Evolutionary conservation across 92 coral and sea anemone genomes (phyloP).

Genomic region (Epizoanthus ramosus): DNA sequence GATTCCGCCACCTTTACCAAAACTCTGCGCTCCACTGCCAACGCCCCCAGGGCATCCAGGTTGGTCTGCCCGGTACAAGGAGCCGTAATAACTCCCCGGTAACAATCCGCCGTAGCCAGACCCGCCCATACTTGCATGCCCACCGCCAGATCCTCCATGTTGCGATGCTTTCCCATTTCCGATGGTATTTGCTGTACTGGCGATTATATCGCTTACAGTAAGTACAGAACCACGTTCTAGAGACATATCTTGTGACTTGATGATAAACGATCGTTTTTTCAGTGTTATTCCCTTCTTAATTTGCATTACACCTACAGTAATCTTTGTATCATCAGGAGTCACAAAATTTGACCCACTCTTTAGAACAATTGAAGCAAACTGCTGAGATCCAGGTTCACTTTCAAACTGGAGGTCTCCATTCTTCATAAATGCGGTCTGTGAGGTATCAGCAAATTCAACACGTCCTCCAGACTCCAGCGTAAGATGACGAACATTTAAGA

Average conservation of each 20-base stretch:
- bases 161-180: slow-evolving; percentile 48
- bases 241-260: slow-evolving; percentile 43
- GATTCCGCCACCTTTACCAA: slow-evolving; percentile 69
- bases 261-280: slow-evolving; percentile 47
- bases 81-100: slow-evolving; percentile 53
- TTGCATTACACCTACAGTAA: slow-evolving; percentile 53
- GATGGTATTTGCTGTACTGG: slow-evolving; percentile 7
- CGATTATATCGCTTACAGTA: slow-evolving; percentile 42
- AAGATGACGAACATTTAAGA: slow-evolving; percentile 61
- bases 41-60: slow-evolving; percentile 67
- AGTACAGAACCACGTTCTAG: slow-evolving; percentile 57
- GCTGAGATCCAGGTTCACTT: slow-evolving; percentile 65
- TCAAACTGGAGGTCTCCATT: slow-evolving; percentile 27
- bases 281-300: slow-evolving; percentile 60
- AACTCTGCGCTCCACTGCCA: slow-evolving; percentile 44
- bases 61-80: slow-evolving; percentile 45
- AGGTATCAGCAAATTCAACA: slow-evolving; percentile 52
- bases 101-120: slow-evolving; percentile 14
- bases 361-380: slow-evolving; percentile 61
- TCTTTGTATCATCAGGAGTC: slow-evolving; percentile 53
- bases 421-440: slow-evolving; percentile 58
- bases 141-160: slow-evolving; percentile 59
- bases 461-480: slow-evolving; percentile 64
- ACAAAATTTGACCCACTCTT: slow-evolving; percentile 59
- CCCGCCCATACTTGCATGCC: slow-evolving; percentile 68